Evolutionary conservation across 1,140 invertebrate genomes (phyloP).

Genomic region (Eurosta solidaginis): DNA sequence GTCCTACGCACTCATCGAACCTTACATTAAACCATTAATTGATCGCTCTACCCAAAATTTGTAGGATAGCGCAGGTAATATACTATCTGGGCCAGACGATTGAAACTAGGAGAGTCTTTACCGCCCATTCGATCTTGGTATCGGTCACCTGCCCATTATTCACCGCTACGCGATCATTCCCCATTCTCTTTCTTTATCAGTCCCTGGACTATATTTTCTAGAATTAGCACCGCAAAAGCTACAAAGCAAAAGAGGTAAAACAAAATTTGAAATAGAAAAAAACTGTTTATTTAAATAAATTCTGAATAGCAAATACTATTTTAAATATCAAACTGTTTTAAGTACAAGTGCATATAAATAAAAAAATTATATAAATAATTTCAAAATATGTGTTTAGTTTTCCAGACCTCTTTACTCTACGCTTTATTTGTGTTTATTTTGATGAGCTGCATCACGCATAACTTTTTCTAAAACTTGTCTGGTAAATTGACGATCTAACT

Average conservation of each 20-base stretch:
- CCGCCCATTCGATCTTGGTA: too few species aligned
- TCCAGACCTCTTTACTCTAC: background rate
- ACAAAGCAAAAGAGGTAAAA: background rate
- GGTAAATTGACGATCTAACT: slow-evolving; percentile 1
- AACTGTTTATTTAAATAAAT: slow-evolving; percentile 25
- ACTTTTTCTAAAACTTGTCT: background rate
- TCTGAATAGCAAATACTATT: background rate
- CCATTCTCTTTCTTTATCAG: too few species aligned
- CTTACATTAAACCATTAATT: too few species aligned
- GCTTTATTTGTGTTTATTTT: background rate
- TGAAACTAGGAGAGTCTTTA: too few species aligned
- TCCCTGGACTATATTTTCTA: too few species aligned
- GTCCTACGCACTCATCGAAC: too few species aligned
- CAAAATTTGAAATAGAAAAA: background rate
- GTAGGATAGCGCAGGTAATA: too few species aligned
- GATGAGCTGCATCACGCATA: background rate
- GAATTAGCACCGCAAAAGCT: background rate
- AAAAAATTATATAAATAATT: background rate
- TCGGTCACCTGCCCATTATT: too few species aligned
- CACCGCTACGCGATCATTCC: too few species aligned
- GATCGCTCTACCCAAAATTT: too few species aligned
- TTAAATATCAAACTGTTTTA: slow-evolving; percentile 13
- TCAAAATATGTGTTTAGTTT: background rate
- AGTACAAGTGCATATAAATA: background rate
- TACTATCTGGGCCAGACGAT: too few species aligned